Evolutionary conservation across 1,140 invertebrate species (phyloP), one percentile per base, ranked within the genome.

Genomic region (Penaeus japonicus): DNA sequence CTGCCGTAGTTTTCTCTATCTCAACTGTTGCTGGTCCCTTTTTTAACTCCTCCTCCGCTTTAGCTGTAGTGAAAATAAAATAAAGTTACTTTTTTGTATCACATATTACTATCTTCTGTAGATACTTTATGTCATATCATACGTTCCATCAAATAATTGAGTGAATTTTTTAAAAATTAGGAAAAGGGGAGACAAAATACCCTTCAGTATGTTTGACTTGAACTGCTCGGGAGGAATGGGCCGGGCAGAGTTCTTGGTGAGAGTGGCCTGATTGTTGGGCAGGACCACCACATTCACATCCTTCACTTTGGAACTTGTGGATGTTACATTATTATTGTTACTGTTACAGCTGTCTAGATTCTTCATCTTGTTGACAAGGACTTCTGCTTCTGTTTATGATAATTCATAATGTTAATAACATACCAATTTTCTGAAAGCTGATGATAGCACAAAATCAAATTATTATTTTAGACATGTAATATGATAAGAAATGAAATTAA

Each of bases 191-290:
- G 3, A 57, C 3, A 79, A 77, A 73, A 94, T 94, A 93, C 96
- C 97, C 94, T 98, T 98, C 54, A 98, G 93, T 92, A 98, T 98
- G 93, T 98, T 99, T 93, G 97, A 98, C 93, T 98, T 98, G 75
- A 98, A 94, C 91, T 97, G 96, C 88, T 97, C 96, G 1, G 96
- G 96, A 55, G 97, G 96, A 55, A 98, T 94, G 18, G 95, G 95
- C 91, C 95, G 94, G 39, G 94, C 94, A 30, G 94, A 94, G 27
- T 92, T 91, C 78, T 92, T 89, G 81, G 91, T 91, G 88, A 93
- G 90, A 35, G 84, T 82, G 70, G 91, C 91, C 90, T 94, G 93
- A 87, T 94, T 94, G 90, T 94, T 94, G 57, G 93, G 92, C 79
- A 93, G 92, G 54, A 91, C 90, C 39, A 89, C 89, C 47, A 90